Base-by-base conservation (phyloP, 2,113 vertebrate species). In the Suncus etruscus region DNA sequence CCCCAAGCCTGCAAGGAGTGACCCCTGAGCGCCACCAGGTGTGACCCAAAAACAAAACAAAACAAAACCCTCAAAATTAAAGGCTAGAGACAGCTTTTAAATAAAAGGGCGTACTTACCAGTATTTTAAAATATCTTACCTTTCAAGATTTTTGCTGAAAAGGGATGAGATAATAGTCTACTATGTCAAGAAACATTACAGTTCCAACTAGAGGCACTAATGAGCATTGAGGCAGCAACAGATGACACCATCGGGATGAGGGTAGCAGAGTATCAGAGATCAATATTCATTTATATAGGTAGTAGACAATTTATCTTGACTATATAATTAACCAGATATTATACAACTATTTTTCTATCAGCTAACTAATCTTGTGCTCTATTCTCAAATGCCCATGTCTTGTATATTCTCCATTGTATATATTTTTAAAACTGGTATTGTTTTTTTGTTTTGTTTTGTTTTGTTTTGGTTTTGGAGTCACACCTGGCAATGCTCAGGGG, bases 61-160 rank as follows among this genome's bases (percentile, higher is more conserved):
- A 39, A 39, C 39, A 39, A 39, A 39, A 39, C 39, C 39, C 39
- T 39, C 39, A 86, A 50, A 95, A 68, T 1, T 80, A 68, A 79
- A 16, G 86, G 51, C 58, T 91, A 86, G 22, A 89, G 65, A 45
- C 75, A 81, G 51, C 47, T 32, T 80, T 91, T 79, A 86, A 54
- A 89, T 61, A 86, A 88, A 92, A 90, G 61, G 50, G 82, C 25
- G 22, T 66, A 78, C 76, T 84, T 86, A 47, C 69, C 45, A 74
- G 76, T 63, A 78, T 88, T 93, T 94, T 92, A 58, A 61, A 78
- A 73, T 32, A 31, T 81, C 70, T 80, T 86, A 66, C 63, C 20
- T 89, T 94, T 89, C 90, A 65, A 95, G 45, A 90, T 83, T 95
- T 90, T 90, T 61, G 58, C 45, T 51, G 15, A 63, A 89, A 81